phyloP scores from a whole-genome alignment of 2,113 vertebrate species.

The Caranx ignobilis region DNA sequence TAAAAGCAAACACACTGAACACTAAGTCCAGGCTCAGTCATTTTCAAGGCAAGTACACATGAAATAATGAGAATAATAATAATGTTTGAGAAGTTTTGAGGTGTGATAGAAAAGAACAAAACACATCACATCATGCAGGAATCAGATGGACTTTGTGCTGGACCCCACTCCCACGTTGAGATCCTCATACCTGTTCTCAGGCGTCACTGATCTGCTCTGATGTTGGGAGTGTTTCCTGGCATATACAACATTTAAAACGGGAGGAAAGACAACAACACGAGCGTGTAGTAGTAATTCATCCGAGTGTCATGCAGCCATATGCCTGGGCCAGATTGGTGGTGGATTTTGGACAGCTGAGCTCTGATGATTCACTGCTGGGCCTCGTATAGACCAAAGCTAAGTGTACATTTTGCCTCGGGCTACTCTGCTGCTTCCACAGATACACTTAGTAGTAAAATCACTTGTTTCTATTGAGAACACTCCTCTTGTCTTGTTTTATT shows the following conservation, averaged over 20 bases:
- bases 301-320: constrained; percentile 74
- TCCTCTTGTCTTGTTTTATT: constrained; percentile 12
- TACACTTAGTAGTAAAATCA: constrained; percentile 56
- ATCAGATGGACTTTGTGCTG: too few relatives aligned
- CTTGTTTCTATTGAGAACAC: constrained; percentile 43
- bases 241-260: constrained; percentile 50
- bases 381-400: constrained; percentile 68
- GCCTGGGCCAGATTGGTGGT: constrained; percentile 76
- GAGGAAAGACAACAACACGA: constrained; percentile 58
- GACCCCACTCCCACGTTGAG: neutral
- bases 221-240: constrained; percentile 29
- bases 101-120: too few relatives aligned
- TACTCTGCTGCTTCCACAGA: constrained; percentile 65
- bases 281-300: constrained; percentile 71
- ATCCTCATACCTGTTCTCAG: neutral
- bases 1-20: neutral
- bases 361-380: constrained; percentile 79
- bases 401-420: constrained; percentile 73
- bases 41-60: neutral
- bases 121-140: too few relatives aligned
- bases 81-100: too few relatives aligned
- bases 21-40: neutral
- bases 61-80: too few relatives aligned
- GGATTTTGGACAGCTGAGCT: constrained; percentile 78
- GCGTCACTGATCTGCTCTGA: constrained; percentile 22